A percentile compares a stretch with the other conserved stretches of the same genome.
Conservation (phyloP, 1,140 invertebrate species). For the Trachelipus rathkii region DNA sequence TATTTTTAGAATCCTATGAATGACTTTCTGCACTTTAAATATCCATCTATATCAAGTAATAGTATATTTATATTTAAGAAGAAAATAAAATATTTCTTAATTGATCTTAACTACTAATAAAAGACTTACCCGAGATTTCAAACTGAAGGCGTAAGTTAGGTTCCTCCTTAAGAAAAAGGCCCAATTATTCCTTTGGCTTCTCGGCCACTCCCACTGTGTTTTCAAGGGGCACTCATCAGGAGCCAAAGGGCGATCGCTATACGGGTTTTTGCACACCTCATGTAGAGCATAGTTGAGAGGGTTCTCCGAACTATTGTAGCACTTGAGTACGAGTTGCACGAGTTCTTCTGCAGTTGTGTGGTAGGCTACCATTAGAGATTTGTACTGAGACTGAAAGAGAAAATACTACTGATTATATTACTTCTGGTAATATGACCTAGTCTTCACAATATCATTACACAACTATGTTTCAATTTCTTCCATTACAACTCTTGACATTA, state of each 20-base stretch:
- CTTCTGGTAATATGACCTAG: too few relatives aligned
- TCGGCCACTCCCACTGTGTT: not conserved
- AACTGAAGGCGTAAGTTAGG: not conserved
- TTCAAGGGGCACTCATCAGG: conserved; percentile 11
- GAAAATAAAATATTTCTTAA: too few relatives aligned
- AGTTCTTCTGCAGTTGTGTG: conserved; percentile 84
- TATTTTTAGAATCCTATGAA: too few relatives aligned
- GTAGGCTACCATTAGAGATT: conserved; percentile 82
- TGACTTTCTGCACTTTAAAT: too few relatives aligned
- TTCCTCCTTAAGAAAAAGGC: not conserved
- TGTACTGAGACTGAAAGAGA: conserved; percentile 72
- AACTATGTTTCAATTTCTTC: too few relatives aligned
- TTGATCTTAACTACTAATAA: too few relatives aligned
- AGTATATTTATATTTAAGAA: too few relatives aligned
- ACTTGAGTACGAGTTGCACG: conserved; percentile 75
- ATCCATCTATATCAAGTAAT: too few relatives aligned
- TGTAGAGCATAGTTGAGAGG: conserved; percentile 34
- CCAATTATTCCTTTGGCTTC: not conserved
- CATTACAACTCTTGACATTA: too few relatives aligned
- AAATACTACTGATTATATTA: conserved; percentile 17
- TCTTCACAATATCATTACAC: too few relatives aligned
- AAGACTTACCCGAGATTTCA: not conserved
- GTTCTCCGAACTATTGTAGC: conserved; percentile 56
- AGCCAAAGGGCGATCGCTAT: conserved; percentile 22
- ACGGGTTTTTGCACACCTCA: conserved; percentile 34